A percentile compares a stretch with the other conserved stretches of the same genome.
phyloP scores from a whole-genome alignment of 2,888 invertebrate genomes.

The Saturnia japonica region DNA sequence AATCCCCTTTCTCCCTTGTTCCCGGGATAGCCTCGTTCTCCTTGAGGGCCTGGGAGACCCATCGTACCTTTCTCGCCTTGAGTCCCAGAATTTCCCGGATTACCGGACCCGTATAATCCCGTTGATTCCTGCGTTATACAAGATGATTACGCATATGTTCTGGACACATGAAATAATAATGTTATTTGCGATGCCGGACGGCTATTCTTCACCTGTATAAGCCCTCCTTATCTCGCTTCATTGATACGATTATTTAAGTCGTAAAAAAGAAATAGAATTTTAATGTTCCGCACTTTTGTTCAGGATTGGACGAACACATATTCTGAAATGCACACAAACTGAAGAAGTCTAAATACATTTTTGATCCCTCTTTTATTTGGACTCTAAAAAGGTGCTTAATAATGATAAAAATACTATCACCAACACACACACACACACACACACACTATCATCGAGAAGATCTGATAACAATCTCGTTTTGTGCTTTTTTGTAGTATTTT shows the following conservation, averaged over 20 bases:
- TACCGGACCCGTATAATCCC: slow-evolving; percentile 76
- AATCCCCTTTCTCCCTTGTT: slow-evolving; percentile 84
- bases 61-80: slow-evolving; percentile 86
- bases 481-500: not conserved
- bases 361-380: not conserved
- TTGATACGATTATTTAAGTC: not conserved
- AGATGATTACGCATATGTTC: slow-evolving; percentile 46
- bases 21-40: slow-evolving; percentile 84
- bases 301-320: no score
- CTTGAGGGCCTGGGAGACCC: slow-evolving; percentile 84
- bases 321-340: no score
- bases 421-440: no score
- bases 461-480: not conserved
- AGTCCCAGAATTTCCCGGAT: slow-evolving; percentile 84
- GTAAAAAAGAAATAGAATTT: not conserved
- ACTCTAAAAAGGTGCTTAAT: not conserved
- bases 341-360: not conserved
- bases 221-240: not conserved
- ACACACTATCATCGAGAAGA: not conserved
- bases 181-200: not conserved
- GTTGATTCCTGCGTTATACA: slow-evolving; percentile 71
- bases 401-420: not conserved
- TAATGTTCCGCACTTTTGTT: not conserved
- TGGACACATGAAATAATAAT: slow-evolving; percentile 9
- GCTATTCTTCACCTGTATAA: slow-evolving; percentile 10